Conservation (phyloP, 2,797 vertebrate species). For the Scleropages formosus region DNA sequence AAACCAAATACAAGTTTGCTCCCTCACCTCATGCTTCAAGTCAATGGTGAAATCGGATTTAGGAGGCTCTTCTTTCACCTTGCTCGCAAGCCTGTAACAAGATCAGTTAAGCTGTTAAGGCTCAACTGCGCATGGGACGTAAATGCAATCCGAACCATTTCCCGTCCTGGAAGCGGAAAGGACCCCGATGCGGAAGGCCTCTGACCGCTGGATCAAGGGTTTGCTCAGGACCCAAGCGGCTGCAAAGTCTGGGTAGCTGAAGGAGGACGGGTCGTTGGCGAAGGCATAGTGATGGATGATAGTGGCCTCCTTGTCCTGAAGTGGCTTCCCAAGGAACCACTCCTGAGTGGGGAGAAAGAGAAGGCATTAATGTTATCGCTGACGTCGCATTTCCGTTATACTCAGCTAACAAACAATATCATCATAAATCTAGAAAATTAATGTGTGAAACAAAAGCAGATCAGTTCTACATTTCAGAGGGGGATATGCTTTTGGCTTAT, state of each 20-base stretch:
- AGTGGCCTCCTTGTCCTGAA: conserved; percentile 92
- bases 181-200: not conserved
- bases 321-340: conserved; percentile 91
- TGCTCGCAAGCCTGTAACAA: conserved; percentile 77
- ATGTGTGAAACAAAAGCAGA: no score
- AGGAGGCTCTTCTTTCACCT: conserved; percentile 81
- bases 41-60: conserved; percentile 98
- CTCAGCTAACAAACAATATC: no score
- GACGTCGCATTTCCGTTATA: no score
- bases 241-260: conserved; percentile 92
- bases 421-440: no score
- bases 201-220: conserved; percentile 82
- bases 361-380: no score
- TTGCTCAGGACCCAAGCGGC: conserved; percentile 91
- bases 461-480: no score
- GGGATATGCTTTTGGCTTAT: no score
- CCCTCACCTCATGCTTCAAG: conserved; percentile 91
- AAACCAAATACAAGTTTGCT: no score
- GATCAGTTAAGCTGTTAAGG: conserved; percentile 13
- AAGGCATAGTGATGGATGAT: conserved; percentile 99
- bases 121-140: not conserved
- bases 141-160: not conserved
- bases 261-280: conserved; percentile 86
- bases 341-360: conserved; percentile 67
- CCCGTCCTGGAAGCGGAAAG: no score